Conservation (phyloP, 2,888 invertebrate genomes). For the Rotaria macrura region DNA sequence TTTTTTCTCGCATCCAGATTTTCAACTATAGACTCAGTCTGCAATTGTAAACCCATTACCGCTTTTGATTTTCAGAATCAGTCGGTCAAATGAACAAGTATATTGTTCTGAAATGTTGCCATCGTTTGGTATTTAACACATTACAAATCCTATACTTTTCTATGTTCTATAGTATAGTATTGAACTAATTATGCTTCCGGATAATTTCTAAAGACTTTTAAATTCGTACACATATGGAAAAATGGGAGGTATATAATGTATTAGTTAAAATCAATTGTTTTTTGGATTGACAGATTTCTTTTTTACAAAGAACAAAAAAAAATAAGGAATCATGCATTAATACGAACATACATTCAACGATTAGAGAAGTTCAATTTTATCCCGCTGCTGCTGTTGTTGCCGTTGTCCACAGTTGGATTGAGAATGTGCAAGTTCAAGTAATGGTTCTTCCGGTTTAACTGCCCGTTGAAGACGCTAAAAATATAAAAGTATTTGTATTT, state of each 20-base stretch:
- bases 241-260: not conserved
- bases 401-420: not conserved
- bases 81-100: no score
- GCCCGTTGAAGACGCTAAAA: not conserved
- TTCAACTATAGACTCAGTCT: no score
- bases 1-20: no score
- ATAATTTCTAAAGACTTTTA: not conserved
- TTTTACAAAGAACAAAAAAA: not conserved
- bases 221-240: not conserved
- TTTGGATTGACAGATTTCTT: not conserved
- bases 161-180: no score
- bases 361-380: not conserved
- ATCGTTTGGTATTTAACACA: no score
- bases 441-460: not conserved
- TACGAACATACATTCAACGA: not conserved
- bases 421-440: not conserved
- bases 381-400: not conserved
- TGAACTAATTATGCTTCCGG: no score
- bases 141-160: no score
- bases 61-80: no score
- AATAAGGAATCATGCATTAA: not conserved
- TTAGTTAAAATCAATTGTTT: not conserved
- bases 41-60: no score
- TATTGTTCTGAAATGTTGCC: no score
- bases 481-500: not conserved